Percentiles rank a stretch among this genome's conserved stretches.
phyloP scores from a whole-genome alignment of 2,888 invertebrate genomes.

The Mesorhabditis belari region DNA sequence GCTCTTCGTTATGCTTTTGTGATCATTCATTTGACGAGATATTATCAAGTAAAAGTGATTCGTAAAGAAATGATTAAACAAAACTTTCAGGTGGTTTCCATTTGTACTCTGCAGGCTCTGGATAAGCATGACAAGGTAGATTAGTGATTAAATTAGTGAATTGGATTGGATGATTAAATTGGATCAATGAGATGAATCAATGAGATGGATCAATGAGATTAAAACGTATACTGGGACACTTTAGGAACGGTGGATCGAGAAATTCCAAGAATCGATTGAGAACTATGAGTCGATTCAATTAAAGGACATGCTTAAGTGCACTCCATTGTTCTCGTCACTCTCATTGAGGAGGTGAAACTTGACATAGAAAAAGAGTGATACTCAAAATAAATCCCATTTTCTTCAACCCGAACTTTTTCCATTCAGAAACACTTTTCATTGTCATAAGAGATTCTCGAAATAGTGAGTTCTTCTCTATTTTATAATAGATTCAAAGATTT shows the following conservation, averaged over 20 bases:
- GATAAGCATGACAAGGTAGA: constrained; percentile 57
- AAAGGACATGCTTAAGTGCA: constrained; percentile 51
- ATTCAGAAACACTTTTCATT: not conserved
- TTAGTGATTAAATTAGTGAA: not conserved
- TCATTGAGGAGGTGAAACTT: constrained; percentile 27
- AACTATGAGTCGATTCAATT: constrained; percentile 54
- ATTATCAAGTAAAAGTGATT: too few species aligned
- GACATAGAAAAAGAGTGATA: not conserved
- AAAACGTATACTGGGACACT: constrained; percentile 3
- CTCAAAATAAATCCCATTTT: too few species aligned
- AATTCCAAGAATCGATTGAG: constrained; percentile 55
- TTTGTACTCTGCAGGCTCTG: constrained; percentile 57
- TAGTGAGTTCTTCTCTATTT: not conserved
- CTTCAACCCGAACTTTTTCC: not conserved
- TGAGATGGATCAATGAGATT: not conserved
- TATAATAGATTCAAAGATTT: not conserved
- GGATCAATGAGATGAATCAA: too few species aligned
- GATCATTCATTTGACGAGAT: constrained; percentile 58
- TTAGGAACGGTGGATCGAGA: constrained; percentile 53
- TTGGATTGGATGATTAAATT: not conserved
- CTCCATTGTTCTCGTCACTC: constrained; percentile 47
- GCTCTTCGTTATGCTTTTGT: constrained; percentile 56
- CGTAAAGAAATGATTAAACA: too few species aligned
- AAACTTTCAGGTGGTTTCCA: constrained; percentile 58
- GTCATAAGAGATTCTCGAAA: not conserved